Evolutionary conservation across 1,140 invertebrate species (phyloP), one percentile per base, ranked within the genome.

Genomic region (Dinoponera quadriceps): DNA sequence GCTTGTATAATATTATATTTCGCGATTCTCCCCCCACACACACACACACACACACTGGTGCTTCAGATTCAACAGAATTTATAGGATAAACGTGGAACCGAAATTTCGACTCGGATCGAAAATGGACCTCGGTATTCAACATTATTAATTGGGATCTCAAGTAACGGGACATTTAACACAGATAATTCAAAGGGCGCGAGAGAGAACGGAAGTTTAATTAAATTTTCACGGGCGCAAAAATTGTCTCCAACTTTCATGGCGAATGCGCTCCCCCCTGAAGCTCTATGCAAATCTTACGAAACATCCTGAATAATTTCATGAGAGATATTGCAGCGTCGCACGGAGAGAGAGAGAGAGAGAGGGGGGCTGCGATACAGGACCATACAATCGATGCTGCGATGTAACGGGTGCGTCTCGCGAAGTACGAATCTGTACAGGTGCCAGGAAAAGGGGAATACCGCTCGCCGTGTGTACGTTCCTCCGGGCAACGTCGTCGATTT

Each of bases 361-460:
- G 33, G 33, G 4, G 13, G 44, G 55, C 38, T 63, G 16, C 5
- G 20, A 18, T 62, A 33, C 27, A 59, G 55, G 9, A 25, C 51
- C 59, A 49, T 51, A 38, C 44, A 49, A 63, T 60, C n/a, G 73
- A 27, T 20, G 59, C 44, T 29, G 25, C 25, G 49, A 75, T n/a
- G 27, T 65, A 65, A 65, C 44, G 29, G 49, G 59, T 63, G 33
- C 59, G 27, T 33, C 22, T 49, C 59, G 38, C 38, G 16, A 63
- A 63, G 38, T 75, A 63, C 44, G 25, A 29, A 62, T n/a, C 44
- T 75, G 73, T 59, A 63, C 59, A 75, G 44, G 33, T 63, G 73
- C 59, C n/a, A 22, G 4, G 18, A 16, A 44, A 22, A 74, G 33
- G 57, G 72, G 62, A 74, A 60, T 60, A 44, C 55, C 60, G 55